Conservation (phyloP, 1,140 invertebrate genomes). For the Augochlora pura region DNA sequence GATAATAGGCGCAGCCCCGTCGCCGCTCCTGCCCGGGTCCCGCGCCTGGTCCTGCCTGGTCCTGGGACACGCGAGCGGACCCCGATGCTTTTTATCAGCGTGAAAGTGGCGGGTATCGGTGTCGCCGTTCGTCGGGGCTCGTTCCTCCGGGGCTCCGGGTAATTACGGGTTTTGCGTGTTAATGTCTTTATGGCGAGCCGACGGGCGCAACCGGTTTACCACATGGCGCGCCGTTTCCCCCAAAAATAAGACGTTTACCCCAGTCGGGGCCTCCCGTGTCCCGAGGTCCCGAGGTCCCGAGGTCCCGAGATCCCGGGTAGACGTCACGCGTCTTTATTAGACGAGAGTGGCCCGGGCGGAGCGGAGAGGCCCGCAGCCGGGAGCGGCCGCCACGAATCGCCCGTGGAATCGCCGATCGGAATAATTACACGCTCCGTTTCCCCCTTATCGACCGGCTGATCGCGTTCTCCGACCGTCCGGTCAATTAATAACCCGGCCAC, state of each 20-base stretch:
- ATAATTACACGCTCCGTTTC: conserved; percentile 54
- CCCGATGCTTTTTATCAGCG: not conserved
- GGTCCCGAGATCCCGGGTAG: not conserved
- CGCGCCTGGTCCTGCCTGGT: too few relatives aligned
- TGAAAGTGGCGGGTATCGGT: not conserved
- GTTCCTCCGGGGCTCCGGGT: conserved; percentile 38
- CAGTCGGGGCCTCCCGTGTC: not conserved
- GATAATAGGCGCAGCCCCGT: conserved; percentile 21
- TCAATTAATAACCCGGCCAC: conserved; percentile 28
- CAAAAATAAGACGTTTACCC: conserved; percentile 22
- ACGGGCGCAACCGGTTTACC: conserved; percentile 49
- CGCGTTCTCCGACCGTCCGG: not conserved
- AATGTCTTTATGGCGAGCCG: conserved; percentile 65
- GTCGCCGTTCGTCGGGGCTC: conserved; percentile 4
- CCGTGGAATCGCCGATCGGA: conserved; percentile 33
- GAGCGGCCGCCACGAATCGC: not conserved
- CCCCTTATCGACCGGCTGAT: conserved; percentile 24
- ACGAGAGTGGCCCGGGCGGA: not conserved
- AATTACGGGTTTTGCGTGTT: conserved; percentile 68
- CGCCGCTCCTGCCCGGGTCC: too few relatives aligned
- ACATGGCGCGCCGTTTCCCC: conserved; percentile 50
- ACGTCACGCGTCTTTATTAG: conserved; percentile 22
- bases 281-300: not conserved
- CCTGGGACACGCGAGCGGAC: conserved; percentile 10
- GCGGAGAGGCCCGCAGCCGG: not conserved